Percentiles rank a stretch among this genome's conserved stretches.
Evolutionary conservation across 2,888 invertebrate species (phyloP).

Genomic region (Pyralis farinalis): DNA sequence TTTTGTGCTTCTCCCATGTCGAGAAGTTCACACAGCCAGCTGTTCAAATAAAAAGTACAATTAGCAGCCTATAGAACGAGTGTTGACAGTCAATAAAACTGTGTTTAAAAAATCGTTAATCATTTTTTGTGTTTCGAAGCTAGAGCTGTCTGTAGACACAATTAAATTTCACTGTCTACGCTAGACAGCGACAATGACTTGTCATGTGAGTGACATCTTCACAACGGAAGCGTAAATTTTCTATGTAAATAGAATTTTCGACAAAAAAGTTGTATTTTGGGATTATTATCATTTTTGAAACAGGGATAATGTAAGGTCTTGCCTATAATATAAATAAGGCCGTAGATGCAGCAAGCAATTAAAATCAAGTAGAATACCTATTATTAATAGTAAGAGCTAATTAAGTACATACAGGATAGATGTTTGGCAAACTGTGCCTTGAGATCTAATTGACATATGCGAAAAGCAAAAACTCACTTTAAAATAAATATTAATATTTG

Average conservation of each 20-base stretch:
- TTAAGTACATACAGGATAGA: too few relatives aligned
- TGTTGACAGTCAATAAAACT: conserved; percentile 12
- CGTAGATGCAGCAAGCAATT: too few relatives aligned
- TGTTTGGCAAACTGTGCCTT: too few relatives aligned
- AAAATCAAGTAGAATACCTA: too few relatives aligned
- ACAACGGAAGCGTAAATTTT: conserved; percentile 7
- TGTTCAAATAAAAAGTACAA: neutral
- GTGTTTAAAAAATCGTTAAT: conserved; percentile 15
- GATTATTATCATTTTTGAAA: too few relatives aligned
- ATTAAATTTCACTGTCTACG: neutral
- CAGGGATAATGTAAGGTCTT: too few relatives aligned
- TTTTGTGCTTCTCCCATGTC: conserved; percentile 5
- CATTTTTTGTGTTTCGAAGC: conserved; percentile 10
- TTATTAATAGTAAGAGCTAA: too few relatives aligned
- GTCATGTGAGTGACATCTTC: conserved; percentile 14
- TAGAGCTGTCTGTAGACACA: neutral
- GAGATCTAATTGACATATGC: too few relatives aligned
- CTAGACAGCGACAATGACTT: conserved; percentile 9
- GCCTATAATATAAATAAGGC: too few relatives aligned
- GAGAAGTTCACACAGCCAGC: conserved; percentile 5
- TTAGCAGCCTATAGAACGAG: conserved; percentile 9
- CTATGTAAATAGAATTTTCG: conserved; percentile 2
- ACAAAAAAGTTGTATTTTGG: neutral
- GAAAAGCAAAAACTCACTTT: too few relatives aligned
- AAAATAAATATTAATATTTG: too few relatives aligned